These are phyloP conservation scores for Pipistrellus pygmaeus DNA, from an alignment of 2,797 vertebrate genomes.

Conservation along the genomic window DNA sequence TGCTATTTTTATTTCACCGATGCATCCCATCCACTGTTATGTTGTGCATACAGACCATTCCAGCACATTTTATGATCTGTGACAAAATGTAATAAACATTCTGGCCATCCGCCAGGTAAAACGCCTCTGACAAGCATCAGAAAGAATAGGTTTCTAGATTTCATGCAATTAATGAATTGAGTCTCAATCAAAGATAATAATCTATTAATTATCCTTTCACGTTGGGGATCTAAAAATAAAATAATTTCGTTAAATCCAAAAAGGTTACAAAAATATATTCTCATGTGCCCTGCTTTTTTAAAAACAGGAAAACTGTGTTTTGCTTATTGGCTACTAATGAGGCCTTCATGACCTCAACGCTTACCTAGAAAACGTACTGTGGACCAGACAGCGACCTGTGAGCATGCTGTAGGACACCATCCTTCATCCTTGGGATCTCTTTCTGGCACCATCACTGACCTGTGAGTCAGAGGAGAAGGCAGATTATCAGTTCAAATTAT, in stretches of 20 bases:
- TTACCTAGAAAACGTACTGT: constrained; percentile 24
- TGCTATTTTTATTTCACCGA: constrained; percentile 29
- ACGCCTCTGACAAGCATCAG: background rate
- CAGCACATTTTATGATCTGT: constrained; percentile 62
- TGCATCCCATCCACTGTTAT: background rate
- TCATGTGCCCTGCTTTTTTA: background rate
- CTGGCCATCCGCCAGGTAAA: constrained; percentile 64
- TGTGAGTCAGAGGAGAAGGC: constrained; percentile 15
- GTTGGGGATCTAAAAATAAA: constrained; percentile 10
- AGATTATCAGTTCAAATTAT: background rate
- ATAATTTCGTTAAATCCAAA: constrained; percentile 58
- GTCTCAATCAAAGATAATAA: background rate
- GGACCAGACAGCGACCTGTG: background rate
- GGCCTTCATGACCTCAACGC: background rate
- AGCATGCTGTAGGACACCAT: background rate
- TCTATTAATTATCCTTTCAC: constrained; percentile 55
- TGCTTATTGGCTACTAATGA: background rate
- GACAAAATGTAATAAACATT: constrained; percentile 64
- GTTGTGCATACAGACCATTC: background rate
- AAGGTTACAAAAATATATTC: constrained; percentile 31
- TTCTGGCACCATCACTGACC: background rate
- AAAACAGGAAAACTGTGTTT: background rate
- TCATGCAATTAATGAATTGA: constrained; percentile 40
- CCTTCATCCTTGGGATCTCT: background rate
- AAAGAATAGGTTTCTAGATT: constrained; percentile 50